These are phyloP conservation scores for Aphaenogaster ashmeadi DNA, from an alignment of 1,140 invertebrate genomes.

Conservation along the genomic window DNA sequence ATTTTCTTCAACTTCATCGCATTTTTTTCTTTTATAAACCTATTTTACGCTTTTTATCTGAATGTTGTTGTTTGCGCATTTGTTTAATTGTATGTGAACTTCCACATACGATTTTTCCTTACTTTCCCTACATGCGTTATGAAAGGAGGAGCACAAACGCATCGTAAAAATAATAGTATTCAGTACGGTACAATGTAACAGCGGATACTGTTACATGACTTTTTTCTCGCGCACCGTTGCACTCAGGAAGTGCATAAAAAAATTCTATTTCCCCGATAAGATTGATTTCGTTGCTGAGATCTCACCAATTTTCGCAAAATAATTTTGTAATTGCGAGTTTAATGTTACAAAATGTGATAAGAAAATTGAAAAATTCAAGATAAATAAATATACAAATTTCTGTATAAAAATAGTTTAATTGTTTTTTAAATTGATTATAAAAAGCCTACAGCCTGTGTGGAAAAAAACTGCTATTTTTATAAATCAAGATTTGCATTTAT, in stretches of 20 bases:
- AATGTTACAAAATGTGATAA: background rate
- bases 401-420: background rate
- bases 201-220: conserved; percentile 57
- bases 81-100: background rate
- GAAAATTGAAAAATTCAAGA: background rate
- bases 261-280: conserved; percentile 44
- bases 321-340: conserved; percentile 1
- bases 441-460: background rate
- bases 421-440: background rate
- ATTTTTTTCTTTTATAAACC: background rate
- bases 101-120: conserved; percentile 13
- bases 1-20: background rate
- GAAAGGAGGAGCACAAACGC: conserved; percentile 10
- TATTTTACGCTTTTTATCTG: background rate
- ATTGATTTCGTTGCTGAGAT: conserved; percentile 40
- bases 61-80: conserved; percentile 5
- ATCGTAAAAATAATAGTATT: conserved; percentile 55
- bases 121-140: conserved; percentile 37
- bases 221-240: conserved; percentile 56
- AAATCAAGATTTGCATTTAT: background rate
- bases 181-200: conserved; percentile 61
- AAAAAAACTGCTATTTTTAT: background rate
- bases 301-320: conserved; percentile 3
- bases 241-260: conserved; percentile 42
- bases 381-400: background rate